Conservation (phyloP, 2,113 vertebrate genomes). For the Ageneiosus marmoratus region DNA sequence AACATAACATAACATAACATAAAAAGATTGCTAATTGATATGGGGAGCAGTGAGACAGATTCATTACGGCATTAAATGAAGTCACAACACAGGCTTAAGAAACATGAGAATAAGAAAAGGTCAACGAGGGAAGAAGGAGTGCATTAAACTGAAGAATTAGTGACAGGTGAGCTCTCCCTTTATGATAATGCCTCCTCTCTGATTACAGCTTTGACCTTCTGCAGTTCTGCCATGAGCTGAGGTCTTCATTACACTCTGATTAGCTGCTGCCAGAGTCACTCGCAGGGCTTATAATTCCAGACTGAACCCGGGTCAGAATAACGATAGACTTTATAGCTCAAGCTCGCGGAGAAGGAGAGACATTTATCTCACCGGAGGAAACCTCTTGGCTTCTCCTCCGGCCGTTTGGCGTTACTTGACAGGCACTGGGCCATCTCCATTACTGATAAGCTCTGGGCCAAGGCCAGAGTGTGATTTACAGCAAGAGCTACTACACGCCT, state of each 20-base stretch:
- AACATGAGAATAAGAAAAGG: constrained; percentile 57
- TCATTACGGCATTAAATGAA: background rate
- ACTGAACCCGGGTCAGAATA: constrained; percentile 62
- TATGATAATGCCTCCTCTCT: constrained; percentile 79
- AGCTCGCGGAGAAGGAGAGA: constrained; percentile 52
- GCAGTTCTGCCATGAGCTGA: constrained; percentile 70
- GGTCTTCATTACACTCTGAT: constrained; percentile 71
- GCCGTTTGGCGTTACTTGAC: constrained; percentile 34
- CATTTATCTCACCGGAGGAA: constrained; percentile 60
- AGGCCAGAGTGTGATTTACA: constrained; percentile 43
- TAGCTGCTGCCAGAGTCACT: constrained; percentile 72
- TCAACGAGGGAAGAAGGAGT: constrained; percentile 13
- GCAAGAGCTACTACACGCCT: constrained; percentile 1
- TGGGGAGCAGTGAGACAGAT: background rate
- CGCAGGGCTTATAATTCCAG: constrained; percentile 64
- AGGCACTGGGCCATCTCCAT: constrained; percentile 7
- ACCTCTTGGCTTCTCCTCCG: constrained; percentile 5
- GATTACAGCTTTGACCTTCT: constrained; percentile 84
- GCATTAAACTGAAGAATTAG: constrained; percentile 72
- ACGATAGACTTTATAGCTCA: constrained; percentile 8
- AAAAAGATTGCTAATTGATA: background rate
- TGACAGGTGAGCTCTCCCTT: constrained; percentile 76
- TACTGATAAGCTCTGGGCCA: constrained; percentile 41
- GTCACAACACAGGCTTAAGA: constrained; percentile 17
- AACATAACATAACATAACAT: background rate